Evolutionary conservation across 2,888 invertebrate genomes (phyloP), one percentile per base, ranked within the genome.

Genomic region (Microdon myrmicae): DNA sequence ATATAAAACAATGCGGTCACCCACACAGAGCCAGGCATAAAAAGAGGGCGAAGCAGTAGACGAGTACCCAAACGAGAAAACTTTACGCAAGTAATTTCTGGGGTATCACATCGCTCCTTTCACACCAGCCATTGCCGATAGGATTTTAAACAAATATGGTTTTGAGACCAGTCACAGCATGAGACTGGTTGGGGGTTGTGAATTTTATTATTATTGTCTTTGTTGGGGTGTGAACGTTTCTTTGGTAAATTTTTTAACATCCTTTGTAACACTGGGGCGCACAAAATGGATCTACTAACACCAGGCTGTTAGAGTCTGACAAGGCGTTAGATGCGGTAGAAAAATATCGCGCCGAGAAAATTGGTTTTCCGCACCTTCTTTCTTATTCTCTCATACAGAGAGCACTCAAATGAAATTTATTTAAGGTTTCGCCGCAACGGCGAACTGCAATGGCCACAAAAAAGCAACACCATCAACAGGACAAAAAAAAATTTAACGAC

Each of bases 171-270:
- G 25, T 14, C 14, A 28, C n/a, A 35, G 28, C 13, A 16, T 16
- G 26, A 34, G 39, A 47, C 29, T 39, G 29, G 20, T 56, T 44
- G 56, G 44, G 51, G 45, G 64, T 56, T 64, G 51, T 56, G 56
- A 56, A 51, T 64, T 56, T 64, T 56, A 64, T 64, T 56, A 51
- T 64, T 56, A 64, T 56, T 56, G 64, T 53, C 51, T 43, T 35
- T 47, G 35, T 49, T 32, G 10, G 53, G 53, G 44, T 49, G 49
- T 44, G 38, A 14, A 29, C 17, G 26, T 20, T n/a, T 28, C 12
- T 35, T 39, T 13, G 19, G 44, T 49, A 45, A 55, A 55, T 44
- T 49, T 49, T 28, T 32, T n/a, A 8, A 43, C 49, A 53, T 43
- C 43, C 41, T 38, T 10, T 23, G 5, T 41, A 12, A 7, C 23